Evolutionary conservation across 2,888 invertebrate genomes (phyloP).

Genomic region (Dorcus parallelipipedus): DNA sequence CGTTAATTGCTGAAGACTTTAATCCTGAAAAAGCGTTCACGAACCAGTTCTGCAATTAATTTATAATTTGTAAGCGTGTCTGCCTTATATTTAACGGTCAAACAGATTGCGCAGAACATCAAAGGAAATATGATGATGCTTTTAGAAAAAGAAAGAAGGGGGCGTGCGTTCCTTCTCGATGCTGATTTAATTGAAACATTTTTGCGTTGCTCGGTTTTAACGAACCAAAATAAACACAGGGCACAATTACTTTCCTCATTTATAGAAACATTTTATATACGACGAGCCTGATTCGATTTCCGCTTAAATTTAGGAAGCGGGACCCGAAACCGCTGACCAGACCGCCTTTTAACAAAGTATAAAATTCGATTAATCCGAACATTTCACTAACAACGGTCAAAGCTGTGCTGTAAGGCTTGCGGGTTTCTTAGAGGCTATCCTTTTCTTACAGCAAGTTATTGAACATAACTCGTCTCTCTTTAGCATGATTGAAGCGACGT

Average conservation of each 20-base stretch:
- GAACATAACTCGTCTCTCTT: conserved; percentile 16
- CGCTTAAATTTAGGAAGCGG: conserved; percentile 3
- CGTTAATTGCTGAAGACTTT: no score
- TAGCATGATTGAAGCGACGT: conserved; percentile 2
- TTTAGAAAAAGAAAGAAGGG: not conserved
- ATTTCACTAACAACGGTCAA: conserved; percentile 35
- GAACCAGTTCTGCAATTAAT: no score
- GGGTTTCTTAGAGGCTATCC: conserved; percentile 28
- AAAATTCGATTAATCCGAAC: conserved; percentile 43
- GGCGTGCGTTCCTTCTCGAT: not conserved
- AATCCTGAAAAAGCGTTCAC: no score
- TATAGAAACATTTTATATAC: not conserved
- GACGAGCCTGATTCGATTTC: not conserved
- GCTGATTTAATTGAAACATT: conserved; percentile 1
- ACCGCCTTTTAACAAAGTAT: conserved; percentile 39
- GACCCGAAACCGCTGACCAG: conserved; percentile 24
- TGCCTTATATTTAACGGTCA: no score
- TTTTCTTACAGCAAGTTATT: conserved; percentile 14
- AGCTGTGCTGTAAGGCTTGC: conserved; percentile 35
- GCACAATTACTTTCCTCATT: conserved; percentile 1
- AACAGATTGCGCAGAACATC: no score
- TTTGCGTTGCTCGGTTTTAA: conserved; percentile 4
- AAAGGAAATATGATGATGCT: not conserved
- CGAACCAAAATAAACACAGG: not conserved
- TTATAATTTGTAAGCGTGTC: no score